Evolutionary conservation across 1,140 invertebrate species (phyloP), one percentile per base, ranked within the genome.

Genomic region (Lasioglossum baleicum): DNA sequence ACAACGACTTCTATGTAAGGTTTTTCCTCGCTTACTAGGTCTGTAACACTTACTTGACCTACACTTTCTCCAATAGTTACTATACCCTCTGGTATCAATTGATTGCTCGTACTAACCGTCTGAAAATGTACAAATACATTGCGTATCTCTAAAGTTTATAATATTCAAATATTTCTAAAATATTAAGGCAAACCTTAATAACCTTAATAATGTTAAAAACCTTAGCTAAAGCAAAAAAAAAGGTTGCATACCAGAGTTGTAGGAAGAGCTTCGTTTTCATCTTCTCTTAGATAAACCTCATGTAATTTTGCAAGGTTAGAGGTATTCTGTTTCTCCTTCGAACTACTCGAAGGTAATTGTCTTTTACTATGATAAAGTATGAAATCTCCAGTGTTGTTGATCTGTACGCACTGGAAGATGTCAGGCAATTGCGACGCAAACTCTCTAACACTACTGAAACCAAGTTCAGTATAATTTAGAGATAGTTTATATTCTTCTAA

Each of bases 361-460:
- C 35, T 73, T 72, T 90, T 90, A 0, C 88, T 88, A 81, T 84
- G 65, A 72, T 86, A 90, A 0, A 93, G 44, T 44, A 84, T 88
- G 17, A 85, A 90, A 64, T 90, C 91, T 0, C 84, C 89, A 10
- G 48, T 72, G 8, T 82, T 26, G 26, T 77, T 20, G 17, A 71
- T 73, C 22, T 84, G 74, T 15, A 88, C 72, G 58, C 84, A 66
- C n/a, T 84, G 65, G 67, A 93, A 93, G 40, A 93, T 91, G 0
- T 91, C 75, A 15, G 90, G 87, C n/a, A 93, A 80, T 7, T 89
- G 77, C 7, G 84, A 82, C 20, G 86, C 86, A 53, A 91, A 89
- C 22, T 90, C 89, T 17, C 75, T 73, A 7, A 93, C 87, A 75
- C 89, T 91, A 7, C 78, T 74, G 42, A 92, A 93, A 6, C 92